These are phyloP conservation scores for Haemorhous mexicanus DNA, from an alignment of 2,113 vertebrate species.

Conservation along the genomic window DNA sequence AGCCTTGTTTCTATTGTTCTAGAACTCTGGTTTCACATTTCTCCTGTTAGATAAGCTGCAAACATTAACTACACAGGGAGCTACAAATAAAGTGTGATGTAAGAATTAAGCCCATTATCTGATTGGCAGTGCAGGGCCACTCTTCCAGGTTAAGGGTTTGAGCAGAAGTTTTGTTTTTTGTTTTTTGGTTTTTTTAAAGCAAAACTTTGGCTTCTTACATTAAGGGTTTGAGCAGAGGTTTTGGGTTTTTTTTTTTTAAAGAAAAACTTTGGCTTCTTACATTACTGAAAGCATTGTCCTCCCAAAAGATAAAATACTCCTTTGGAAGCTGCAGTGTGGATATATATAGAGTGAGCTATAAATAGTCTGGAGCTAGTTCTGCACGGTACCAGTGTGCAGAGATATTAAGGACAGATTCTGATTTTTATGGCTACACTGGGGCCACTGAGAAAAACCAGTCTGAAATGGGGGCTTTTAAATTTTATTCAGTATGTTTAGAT, in stretches of 20 bases:
- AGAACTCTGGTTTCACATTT: slow-evolving; percentile 57
- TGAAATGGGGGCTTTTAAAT: not conserved
- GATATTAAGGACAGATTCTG: not conserved
- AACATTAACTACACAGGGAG: slow-evolving; percentile 33
- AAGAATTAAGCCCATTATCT: slow-evolving; percentile 70
- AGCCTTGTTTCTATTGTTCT: slow-evolving; percentile 57
- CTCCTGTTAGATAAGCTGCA: slow-evolving; percentile 56
- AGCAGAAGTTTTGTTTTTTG: not conserved
- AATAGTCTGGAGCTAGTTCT: slow-evolving; percentile 38
- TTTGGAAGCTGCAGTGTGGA: slow-evolving; percentile 18
- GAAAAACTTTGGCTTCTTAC: slow-evolving; percentile 14
- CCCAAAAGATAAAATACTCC: slow-evolving; percentile 34
- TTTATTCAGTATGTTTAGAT: not conserved
- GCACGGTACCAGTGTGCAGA: not conserved
- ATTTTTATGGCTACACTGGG: not conserved
- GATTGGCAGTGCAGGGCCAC: slow-evolving; percentile 38
- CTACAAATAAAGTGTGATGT: slow-evolving; percentile 61
- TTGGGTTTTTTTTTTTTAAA: not conserved
- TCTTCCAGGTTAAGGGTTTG: slow-evolving; percentile 44
- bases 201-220: slow-evolving; percentile 18
- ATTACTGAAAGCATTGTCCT: slow-evolving; percentile 48
- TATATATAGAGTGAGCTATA: slow-evolving; percentile 45
- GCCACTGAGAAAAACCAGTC: not conserved
- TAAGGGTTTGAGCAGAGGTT: slow-evolving; percentile 17
- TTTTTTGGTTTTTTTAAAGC: not conserved